These are phyloP conservation scores for cattle (Bos taurus) DNA, from an alignment of 2,113 vertebrate species.

Conservation along the genomic window ARS-UCD2.0 NC_037334.1:18780501-18781000, in stretches of 20 bases:
- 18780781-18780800: not conserved
- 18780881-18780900: not conserved
- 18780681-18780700: conserved; percentile 49
- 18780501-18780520: not conserved
- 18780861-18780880: not conserved
- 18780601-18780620: accelerated
- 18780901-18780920: not conserved
- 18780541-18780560: not conserved
- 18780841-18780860: not conserved
- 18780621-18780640: not conserved
- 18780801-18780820: not conserved
- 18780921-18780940: not conserved
- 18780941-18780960: not conserved
- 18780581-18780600: not conserved
- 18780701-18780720: conserved; percentile 28
- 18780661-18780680: not conserved
- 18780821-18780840: too few relatives aligned
- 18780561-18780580: not conserved
- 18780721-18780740: conserved; percentile 35
- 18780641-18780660: not conserved
- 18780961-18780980: not conserved
- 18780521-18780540: not conserved
- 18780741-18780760: not conserved
- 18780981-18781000: not conserved
- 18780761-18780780: conserved; percentile 5